Base-by-base conservation (phyloP, 2,888 invertebrate species). In the Drosophila tripunctata region DNA sequence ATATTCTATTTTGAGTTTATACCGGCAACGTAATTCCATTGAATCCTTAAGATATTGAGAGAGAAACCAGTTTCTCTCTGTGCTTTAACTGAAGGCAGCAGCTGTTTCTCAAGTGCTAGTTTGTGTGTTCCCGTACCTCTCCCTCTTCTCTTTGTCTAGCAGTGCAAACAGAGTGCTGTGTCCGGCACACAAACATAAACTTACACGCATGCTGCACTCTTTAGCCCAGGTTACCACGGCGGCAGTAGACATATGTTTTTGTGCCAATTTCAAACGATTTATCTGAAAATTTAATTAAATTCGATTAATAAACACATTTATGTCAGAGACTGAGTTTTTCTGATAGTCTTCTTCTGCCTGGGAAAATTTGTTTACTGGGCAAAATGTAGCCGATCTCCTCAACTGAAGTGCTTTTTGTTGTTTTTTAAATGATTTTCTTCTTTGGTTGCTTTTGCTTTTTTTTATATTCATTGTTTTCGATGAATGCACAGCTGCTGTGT, bases 391-490 rank as follows among this genome's bases (percentile, higher is more conserved):
- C n/a, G n/a, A n/a, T n/a, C n/a, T n/a, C n/a, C n/a, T n/a, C n/a
- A n/a, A n/a, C n/a, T n/a, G n/a, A n/a, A n/a, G n/a, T n/a, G n/a
- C n/a, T n/a, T n/a, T n/a, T n/a, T n/a, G n/a, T n/a, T n/a, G 54
- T 67, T 67, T 61, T 68, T 72, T 67, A 82, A 84, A 77, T 77
- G 78, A 84, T 74, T 84, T 69, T 57, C 75, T 54, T 35, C 48
- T 38, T 47, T 60, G 64, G 56, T 64, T 61, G 58, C 63, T 33
- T 48, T 62, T 62, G 44, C 40, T 17, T 61, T 51, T 47, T 52
- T 56, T 56, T 45, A 58, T 70, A 61, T 58, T 76, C 77, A 76
- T 79, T 86, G 80, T 85, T 79, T 79, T 55, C 69, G 50, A 52
- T 77, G 68, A 48, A 64, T 57, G 78, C 52, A 75, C 71, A 70